Conservation (phyloP, 2,888 invertebrate species). For the Coenonympha arcania region DNA sequence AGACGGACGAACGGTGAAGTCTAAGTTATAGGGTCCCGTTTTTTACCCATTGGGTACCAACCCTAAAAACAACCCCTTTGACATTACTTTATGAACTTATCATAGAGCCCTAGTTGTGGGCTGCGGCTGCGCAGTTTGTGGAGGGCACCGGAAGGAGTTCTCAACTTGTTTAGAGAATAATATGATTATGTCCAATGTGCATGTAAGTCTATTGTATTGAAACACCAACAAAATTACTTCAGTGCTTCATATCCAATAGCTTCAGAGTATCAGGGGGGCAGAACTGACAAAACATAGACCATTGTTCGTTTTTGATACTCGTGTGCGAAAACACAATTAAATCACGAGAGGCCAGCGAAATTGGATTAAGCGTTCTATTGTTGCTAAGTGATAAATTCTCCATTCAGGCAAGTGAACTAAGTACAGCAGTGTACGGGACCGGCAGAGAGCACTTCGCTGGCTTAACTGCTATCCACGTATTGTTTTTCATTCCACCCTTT, state of each 20-base stretch:
- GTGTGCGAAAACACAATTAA: slow-evolving; percentile 46
- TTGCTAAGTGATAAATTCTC: slow-evolving; percentile 61
- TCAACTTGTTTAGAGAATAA: too few species aligned
- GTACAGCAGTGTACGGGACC: slow-evolving; percentile 44
- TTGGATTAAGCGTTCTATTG: slow-evolving; percentile 59
- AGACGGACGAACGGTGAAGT: too few species aligned
- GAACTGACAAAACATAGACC: slow-evolving; percentile 23
- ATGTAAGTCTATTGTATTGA: background rate
- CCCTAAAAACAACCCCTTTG: too few species aligned
- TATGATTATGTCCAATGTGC: background rate
- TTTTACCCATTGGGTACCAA: too few species aligned
- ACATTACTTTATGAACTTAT: too few species aligned
- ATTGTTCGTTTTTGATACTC: slow-evolving; percentile 34
- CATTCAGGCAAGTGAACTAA: slow-evolving; percentile 48
- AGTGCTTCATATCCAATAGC: slow-evolving; percentile 8
- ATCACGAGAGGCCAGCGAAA: slow-evolving; percentile 46
- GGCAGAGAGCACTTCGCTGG: slow-evolving; percentile 30
- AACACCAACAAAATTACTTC: slow-evolving; percentile 2
- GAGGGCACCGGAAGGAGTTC: too few species aligned
- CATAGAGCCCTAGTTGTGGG: too few species aligned
- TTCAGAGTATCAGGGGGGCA: slow-evolving; percentile 16
- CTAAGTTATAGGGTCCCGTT: too few species aligned
- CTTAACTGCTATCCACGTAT: slow-evolving; percentile 38
- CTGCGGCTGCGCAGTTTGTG: too few species aligned
- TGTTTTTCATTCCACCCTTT: slow-evolving; percentile 35